Percentiles rank a stretch among this genome's conserved stretches.
Conservation (phyloP, 2,888 invertebrate genomes). For the Esperia sulphurella region DNA sequence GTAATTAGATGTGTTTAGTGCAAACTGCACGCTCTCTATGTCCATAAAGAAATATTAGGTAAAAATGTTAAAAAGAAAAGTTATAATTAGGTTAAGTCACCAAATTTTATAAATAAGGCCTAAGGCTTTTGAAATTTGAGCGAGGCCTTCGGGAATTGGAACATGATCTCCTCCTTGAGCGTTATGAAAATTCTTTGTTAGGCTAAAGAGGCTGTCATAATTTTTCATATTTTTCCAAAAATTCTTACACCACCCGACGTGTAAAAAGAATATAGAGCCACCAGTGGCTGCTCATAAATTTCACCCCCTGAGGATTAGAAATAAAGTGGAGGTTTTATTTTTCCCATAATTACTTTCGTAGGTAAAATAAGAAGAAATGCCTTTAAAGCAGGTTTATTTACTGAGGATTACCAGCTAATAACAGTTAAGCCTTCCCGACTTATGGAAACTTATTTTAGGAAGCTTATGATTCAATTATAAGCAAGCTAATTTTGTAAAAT, state of each 20-base stretch:
- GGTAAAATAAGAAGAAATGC: conserved; percentile 18
- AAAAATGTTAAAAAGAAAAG: no score
- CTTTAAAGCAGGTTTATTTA: conserved; percentile 23
- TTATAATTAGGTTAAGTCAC: no score
- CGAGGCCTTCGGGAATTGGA: no score
- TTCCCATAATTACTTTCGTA: conserved; percentile 34
- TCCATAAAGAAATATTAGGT: no score
- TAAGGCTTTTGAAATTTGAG: no score
- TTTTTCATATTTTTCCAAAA: conserved; percentile 23
- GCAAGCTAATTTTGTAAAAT: neutral
- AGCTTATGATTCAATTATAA: conserved; percentile 4
- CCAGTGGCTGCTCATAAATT: conserved; percentile 33
- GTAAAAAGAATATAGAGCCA: conserved; percentile 35
- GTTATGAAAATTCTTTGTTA: conserved; percentile 14
- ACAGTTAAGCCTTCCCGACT: conserved; percentile 12
- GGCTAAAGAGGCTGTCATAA: conserved; percentile 19
- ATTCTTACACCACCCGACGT: conserved; percentile 18
- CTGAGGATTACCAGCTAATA: conserved; percentile 13
- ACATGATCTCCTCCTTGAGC: neutral
- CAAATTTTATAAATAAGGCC: no score
- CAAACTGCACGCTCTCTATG: no score
- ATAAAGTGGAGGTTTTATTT: conserved; percentile 31
- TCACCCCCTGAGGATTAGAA: conserved; percentile 30
- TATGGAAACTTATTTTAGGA: conserved; percentile 12
- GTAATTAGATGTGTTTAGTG: no score